Conservation (phyloP, 2,113 vertebrate species). For the Octodon degus region DNA sequence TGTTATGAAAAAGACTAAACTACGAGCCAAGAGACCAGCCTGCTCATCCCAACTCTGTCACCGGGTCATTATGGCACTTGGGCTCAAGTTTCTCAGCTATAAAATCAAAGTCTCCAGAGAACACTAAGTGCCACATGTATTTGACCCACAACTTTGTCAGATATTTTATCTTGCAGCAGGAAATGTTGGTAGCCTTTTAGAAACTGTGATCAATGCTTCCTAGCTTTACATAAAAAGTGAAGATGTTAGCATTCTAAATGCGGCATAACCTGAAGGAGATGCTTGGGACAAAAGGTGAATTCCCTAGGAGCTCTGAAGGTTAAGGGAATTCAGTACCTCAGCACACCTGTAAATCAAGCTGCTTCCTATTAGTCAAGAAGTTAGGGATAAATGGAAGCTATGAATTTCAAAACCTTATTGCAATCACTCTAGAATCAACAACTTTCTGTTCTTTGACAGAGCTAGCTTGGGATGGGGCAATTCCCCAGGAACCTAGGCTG, state of each 20-base stretch:
- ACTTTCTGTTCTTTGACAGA: background rate
- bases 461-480: background rate
- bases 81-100: background rate
- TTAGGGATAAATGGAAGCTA: too few relatives aligned
- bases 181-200: background rate
- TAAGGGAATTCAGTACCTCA: background rate
- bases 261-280: background rate
- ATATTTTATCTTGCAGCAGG: background rate
- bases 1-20: background rate
- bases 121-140: background rate
- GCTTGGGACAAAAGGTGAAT: background rate
- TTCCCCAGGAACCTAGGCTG: background rate
- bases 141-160: background rate
- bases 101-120: background rate
- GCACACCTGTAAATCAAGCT: background rate
- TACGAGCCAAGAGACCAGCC: background rate
- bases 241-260: background rate
- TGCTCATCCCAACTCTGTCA: background rate
- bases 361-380: background rate
- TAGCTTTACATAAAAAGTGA: background rate
- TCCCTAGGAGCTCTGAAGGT: background rate
- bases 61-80: background rate
- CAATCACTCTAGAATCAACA: background rate
- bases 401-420: too few relatives aligned
- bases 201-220: background rate